Evolutionary conservation across 2,888 invertebrate genomes (phyloP), one percentile per base, ranked within the genome.

Genomic region (Helleia helle): DNA sequence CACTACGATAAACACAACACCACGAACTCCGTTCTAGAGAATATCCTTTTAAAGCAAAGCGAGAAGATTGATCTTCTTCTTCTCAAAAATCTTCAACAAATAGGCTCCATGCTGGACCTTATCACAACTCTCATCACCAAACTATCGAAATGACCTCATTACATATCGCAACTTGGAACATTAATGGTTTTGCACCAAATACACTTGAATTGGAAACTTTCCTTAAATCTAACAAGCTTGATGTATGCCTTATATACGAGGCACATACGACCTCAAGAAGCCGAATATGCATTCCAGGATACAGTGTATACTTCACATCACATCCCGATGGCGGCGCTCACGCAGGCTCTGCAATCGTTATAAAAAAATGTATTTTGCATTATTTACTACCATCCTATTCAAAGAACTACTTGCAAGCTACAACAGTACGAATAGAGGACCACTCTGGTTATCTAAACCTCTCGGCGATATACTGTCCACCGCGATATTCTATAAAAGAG

Each of bases 121-220:
- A 30, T 48, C 29, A 46, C 48, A 11, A 40, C 37, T 3, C 24
- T 48, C 25, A 22, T 52, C 5, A 7, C 28, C 3, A 43, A 43
- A 38, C 3, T 38, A 13, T 12, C 36, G 22, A 2, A 27, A 34
- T 27, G 18, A 9, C n/a, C n/a, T n/a, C 18, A n/a, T 13, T 47
- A 1, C 28, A 40, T 5, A 34, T 53, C 25, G 50, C 48, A 1
- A 47, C 48, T 1, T 55, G 49, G 49, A 52, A 54, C 43, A 38
- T 43, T 5, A 46, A 51, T 36, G 52, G 52, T 2, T 34, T 54
- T 2, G 1, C 46, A 3, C 44, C 49, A 5, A 52, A 52, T 7
- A 42, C 25, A 22, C 1, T 22, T 4, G 49, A 54, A 7, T 36
- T 51, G 1, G 41, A 49, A 17, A 5, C 39, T 0, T 7, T 53